Conservation (phyloP, 2,113 vertebrate genomes). For the Chauna torquata region DNA sequence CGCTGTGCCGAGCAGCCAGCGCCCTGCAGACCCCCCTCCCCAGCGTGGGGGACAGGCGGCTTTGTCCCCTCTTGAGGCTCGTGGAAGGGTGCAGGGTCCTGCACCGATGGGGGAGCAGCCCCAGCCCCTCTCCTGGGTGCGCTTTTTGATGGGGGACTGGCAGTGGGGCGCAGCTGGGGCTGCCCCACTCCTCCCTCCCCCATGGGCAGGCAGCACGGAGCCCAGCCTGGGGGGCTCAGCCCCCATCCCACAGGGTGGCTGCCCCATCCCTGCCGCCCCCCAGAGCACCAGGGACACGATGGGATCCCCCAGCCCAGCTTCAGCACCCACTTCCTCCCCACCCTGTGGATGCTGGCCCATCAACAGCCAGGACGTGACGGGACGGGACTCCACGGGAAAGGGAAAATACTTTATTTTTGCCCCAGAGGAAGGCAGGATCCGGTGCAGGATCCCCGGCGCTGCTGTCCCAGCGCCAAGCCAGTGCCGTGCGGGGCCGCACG, state of each 20-base stretch:
- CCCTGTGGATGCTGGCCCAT: fast-evolving
- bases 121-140: not conserved
- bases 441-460: not conserved
- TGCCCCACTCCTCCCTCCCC: not conserved
- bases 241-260: no score
- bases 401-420: not conserved
- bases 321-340: no score
- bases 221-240: no score
- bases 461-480: not conserved
- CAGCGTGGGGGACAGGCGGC: not conserved
- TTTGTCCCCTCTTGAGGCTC: not conserved
- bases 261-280: not conserved
- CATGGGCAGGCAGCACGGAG: no score
- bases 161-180: not conserved
- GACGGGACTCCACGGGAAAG: not conserved
- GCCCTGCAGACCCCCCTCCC: not conserved
- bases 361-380: not conserved
- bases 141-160: no score
- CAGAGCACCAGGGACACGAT: fast-evolving
- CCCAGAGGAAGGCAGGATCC: not conserved
- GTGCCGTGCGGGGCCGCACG: not conserved
- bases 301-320: not conserved
- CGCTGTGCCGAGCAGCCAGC: not conserved
- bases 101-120: not conserved
- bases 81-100: not conserved